Evolutionary conservation across 2,888 invertebrate species (phyloP), one percentile per base, ranked within the genome.

Genomic region (Nymphalis c-album): DNA sequence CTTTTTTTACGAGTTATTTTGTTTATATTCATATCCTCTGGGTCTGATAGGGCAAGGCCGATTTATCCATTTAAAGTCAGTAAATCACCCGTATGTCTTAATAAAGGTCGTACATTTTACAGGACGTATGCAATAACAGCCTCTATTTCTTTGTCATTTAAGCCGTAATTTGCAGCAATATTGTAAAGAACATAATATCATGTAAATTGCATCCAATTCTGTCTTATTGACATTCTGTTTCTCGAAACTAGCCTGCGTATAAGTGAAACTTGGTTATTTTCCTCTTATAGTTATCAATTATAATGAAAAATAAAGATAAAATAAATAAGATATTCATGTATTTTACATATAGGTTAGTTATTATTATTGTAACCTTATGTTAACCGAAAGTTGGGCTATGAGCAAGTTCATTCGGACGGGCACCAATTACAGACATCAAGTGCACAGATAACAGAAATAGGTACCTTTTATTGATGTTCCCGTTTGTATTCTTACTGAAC

Each of bases 1-100:
- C 13, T 40, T 40, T 26, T 55, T n/a, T 55, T 17, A 31, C 2
- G 17, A 17, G 20, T 53, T 7, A 22, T 26, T 31, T 17, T 7
- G 7, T 55, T 31, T 17, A 26, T 7, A 53, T 55, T n/a, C 26
- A 31, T 55, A 3, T 31, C 17, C 17, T 26, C 26, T 55, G 31
- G 31, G 26, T 55, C 13, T 26, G 26, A 66, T 60, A 66, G 60
- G 51, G 65, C 65, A 66, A 66, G 65, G 65, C 13, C 65, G 46
- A 46, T 47, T 46, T 35, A 60, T 60, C 60, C 65, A 66, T 53
- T 60, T 46, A 53, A 60, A 17, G 10, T 50, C 18, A 50, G 26
- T 31, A 16, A 26, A 26, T 55, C 16, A 31, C 17, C 7, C 26
- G n/a, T 26, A 31, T 31, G 31, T 55, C n/a, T 20, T 7, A 50